Base-by-base conservation (phyloP, 2,113 vertebrate genomes). In the Bucco capensis region DNA sequence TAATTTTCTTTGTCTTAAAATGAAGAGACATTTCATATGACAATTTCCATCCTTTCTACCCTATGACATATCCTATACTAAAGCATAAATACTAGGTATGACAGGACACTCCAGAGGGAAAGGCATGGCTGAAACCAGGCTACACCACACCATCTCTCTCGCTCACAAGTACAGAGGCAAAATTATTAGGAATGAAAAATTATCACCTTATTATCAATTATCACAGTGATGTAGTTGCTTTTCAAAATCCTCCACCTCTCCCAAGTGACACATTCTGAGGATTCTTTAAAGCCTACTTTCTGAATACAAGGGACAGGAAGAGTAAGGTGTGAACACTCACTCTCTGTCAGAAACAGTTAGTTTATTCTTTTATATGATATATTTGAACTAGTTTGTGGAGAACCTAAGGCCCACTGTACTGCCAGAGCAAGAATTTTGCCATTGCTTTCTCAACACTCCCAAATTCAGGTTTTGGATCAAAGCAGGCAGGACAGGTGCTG, bases 391-490 rank as follows among this genome's bases (percentile, higher is more conserved):
- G 44, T 12, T 83, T 0, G 0, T 28, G 44, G 51, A 67, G 24
- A 77, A 81, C n/a, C 15, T 49, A 87, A 61, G 33, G 28, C 5
- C 14, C 23, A 18, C 37, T 47, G 25, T 46, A 17, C 54, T 33
- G 25, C 35, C 46, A 72, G 74, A 86, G 53, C 5, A 77, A 24
- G 30, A 54, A 47, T 8, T 46, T 12, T 35, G 47, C 49, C 49
- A 89, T 57, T 79, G 33, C 31, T 87, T 90, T 84, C 40, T 87
- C 69, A 75, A 25, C 25, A 37, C 16, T 47, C 47, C 22, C 49
- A 83, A 84, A 88, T 62, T 46, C 81, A 69, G 19, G 21, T 58
- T 89, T 71, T 64, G 14, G 24, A 88, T 78, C 83, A 93, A 83
- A 83, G 77, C 37, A 90, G 61, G 51, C 8, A 58, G 61, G 35